Evolutionary conservation across 2,888 invertebrate genomes (phyloP).

Genomic region (Micoletzkya japonica): DNA sequence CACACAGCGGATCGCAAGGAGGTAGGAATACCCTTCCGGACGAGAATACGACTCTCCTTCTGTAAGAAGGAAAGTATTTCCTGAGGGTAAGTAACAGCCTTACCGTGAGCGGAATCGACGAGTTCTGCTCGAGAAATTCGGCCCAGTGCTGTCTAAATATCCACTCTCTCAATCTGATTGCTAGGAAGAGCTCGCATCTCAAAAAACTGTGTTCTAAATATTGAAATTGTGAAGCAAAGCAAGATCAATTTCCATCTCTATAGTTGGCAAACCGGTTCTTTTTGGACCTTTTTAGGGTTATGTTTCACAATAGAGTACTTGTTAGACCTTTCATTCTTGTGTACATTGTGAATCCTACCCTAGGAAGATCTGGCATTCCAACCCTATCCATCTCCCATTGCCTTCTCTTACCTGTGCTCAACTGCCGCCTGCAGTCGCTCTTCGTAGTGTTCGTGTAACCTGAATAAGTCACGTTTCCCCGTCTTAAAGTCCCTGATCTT

Average conservation of each 20-base stretch:
- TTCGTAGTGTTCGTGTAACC: constrained; percentile 22
- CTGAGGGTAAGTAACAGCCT: background rate
- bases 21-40: constrained; percentile 68
- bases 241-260: background rate
- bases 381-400: no score
- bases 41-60: constrained; percentile 66
- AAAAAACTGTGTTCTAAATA: background rate
- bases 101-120: constrained; percentile 22
- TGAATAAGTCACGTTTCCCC: constrained; percentile 7
- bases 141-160: constrained; percentile 21
- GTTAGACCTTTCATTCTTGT: no score
- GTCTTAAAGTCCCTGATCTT: constrained; percentile 38
- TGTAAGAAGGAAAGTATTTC: constrained; percentile 21
- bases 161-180: background rate
- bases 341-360: no score
- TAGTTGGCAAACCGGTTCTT: no score
- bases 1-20: constrained; percentile 67
- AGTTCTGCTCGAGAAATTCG: constrained; percentile 12
- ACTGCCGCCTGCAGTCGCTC: constrained; percentile 12
- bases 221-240: background rate
- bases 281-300: no score
- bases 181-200: background rate
- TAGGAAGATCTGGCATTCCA: no score
- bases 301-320: no score
- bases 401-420: constrained; percentile 16